Evolutionary conservation across 2,113 vertebrate species (phyloP), one percentile per base, ranked within the genome.

Genomic region (Coreoperca whiteheadi): DNA sequence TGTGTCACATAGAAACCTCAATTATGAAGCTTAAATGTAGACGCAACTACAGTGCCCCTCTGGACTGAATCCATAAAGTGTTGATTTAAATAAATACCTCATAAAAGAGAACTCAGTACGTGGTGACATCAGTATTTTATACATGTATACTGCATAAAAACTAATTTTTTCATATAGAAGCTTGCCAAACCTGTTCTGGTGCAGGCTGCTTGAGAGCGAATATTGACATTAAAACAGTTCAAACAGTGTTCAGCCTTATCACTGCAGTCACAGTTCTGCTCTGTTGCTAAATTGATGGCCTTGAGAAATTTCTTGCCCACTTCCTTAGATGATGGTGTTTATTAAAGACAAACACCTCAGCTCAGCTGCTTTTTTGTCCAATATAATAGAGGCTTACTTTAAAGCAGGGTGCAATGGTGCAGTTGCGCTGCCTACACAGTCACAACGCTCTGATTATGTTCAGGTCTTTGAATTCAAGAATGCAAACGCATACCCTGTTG

Each of bases 81-180:
- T n/a, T n/a, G 16, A 64, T 48, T 77, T 15, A 57, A 92, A 88
- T 89, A 88, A 86, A 89, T 61, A 32, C 12, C 63, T 77, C 6
- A 63, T 57, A 12, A 71, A 72, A 79, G 56, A 18, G 8, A 28
- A 72, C 30, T 30, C 32, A 43, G n/a, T 3, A 16, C n/a, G 16
- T 74, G 6, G 6, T 30, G 9, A 34, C 20, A 46, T 57, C 4
- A 12, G 9, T 56, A 11, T 56, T 21, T 34, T 48, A 16, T 15
- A 48, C 18, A 48, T 56, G 6, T 25, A 50, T 28, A 61, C 21
- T 80, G 14, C 41, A n/a, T 16, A 39, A 14, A 7, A 71, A 11
- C 18, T 43, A 2, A 21, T 57, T 32, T 16, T 14, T 54, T 48
- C 37, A 37, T 21, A 16, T 48, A 74, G 2, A 34, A 28, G 61